These are phyloP conservation scores for Drosophila multiciliata DNA, from an alignment of 2,888 invertebrate genomes.

Conservation along the genomic window DNA sequence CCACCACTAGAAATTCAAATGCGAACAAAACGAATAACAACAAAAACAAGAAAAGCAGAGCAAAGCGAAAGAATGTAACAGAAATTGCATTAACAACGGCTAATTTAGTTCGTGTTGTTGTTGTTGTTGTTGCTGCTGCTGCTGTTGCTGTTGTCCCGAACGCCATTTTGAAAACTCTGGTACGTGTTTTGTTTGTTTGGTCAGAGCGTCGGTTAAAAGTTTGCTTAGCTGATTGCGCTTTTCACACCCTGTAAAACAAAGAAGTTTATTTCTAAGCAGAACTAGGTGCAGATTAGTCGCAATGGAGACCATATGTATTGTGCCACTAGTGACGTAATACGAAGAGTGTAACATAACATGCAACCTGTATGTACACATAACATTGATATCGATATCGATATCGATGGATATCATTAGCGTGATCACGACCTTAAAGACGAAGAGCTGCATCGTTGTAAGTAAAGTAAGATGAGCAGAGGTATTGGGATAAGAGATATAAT, in stretches of 20 bases:
- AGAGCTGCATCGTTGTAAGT: neutral
- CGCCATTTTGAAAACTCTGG: slow-evolving; percentile 59
- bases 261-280: neutral
- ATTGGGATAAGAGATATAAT: neutral
- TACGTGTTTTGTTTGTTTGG: slow-evolving; percentile 56
- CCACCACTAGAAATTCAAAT: slow-evolving; percentile 30
- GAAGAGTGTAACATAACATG: neutral
- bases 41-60: slow-evolving; percentile 16
- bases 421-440: neutral
- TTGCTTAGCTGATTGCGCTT: slow-evolving; percentile 29
- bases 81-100: slow-evolving; percentile 52
- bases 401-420: neutral
- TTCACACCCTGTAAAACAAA: slow-evolving; percentile 23
- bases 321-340: neutral
- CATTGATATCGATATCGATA: neutral
- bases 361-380: neutral
- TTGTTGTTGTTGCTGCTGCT: slow-evolving; percentile 7
- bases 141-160: slow-evolving; percentile 12
- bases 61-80: slow-evolving; percentile 10
- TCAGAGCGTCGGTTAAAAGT: slow-evolving; percentile 25
- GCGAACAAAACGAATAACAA: slow-evolving; percentile 14
- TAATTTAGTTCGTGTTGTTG: slow-evolving; percentile 38
- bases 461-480: neutral
- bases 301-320: neutral
- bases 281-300: neutral